phyloP scores from a whole-genome alignment of 2,888 invertebrate genomes.

The Apotomis betuletana region DNA sequence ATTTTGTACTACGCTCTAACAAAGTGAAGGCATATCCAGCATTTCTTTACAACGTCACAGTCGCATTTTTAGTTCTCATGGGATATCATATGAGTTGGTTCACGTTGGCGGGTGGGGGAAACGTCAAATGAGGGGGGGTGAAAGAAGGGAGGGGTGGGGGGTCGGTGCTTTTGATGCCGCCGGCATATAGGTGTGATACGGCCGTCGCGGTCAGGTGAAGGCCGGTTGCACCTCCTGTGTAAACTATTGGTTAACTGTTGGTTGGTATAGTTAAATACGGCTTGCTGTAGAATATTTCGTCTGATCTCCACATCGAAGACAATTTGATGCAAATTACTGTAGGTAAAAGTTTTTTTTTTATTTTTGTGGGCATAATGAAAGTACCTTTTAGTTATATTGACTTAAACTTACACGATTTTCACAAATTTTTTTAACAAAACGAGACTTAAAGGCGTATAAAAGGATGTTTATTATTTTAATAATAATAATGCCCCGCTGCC shows the following conservation, averaged over 20 bases:
- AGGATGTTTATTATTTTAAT: too few species aligned
- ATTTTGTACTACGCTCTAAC: neutral
- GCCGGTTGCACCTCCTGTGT: slow-evolving; percentile 3
- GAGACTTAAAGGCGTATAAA: too few species aligned
- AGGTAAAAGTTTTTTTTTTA: too few species aligned
- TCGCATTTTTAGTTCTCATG: slow-evolving; percentile 73
- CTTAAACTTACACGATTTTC: too few species aligned
- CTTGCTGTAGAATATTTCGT: too few species aligned
- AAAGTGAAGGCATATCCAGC: slow-evolving; percentile 56
- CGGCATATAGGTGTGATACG: slow-evolving; percentile 78
- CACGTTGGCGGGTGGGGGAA: slow-evolving; percentile 58
- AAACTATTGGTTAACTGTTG: slow-evolving; percentile 12
- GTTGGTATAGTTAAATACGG: neutral
- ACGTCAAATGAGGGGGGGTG: slow-evolving; percentile 38
- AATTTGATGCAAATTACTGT: too few species aligned
- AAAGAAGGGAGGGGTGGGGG: slow-evolving; percentile 43
- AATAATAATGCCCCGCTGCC: too few species aligned
- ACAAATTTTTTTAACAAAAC: too few species aligned
- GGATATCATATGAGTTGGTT: slow-evolving; percentile 69
- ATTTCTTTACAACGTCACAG: slow-evolving; percentile 45
- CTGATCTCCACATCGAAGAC: too few species aligned
- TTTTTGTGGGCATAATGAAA: too few species aligned
- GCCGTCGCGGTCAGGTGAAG: slow-evolving; percentile 42
- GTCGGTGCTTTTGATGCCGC: slow-evolving; percentile 68
- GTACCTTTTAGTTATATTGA: too few species aligned